Evolutionary conservation across 2,888 invertebrate species (phyloP).

Genomic region (Imbricaverruca yamaguchii): DNA sequence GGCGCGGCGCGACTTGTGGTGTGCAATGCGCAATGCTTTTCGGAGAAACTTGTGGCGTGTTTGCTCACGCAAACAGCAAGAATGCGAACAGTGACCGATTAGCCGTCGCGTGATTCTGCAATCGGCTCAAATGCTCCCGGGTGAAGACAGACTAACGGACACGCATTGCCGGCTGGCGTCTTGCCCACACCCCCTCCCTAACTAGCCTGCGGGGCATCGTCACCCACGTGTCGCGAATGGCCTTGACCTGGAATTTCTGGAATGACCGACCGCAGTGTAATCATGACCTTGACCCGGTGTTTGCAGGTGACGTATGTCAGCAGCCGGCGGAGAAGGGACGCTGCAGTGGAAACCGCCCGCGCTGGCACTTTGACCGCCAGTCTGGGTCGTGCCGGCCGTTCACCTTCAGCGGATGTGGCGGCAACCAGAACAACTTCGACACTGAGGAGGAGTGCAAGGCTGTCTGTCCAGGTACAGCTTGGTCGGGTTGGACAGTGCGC

Average conservation of each 20-base stretch:
- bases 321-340: conserved; percentile 31
- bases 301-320: conserved; percentile 34
- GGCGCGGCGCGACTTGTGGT: too few relatives aligned
- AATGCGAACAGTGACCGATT: too few relatives aligned
- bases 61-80: too few relatives aligned
- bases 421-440: conserved; percentile 77
- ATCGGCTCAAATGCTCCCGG: too few relatives aligned
- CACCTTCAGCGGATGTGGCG: conserved; percentile 61
- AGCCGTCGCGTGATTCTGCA: too few relatives aligned
- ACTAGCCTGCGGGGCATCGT: too few relatives aligned
- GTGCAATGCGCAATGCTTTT: too few relatives aligned
- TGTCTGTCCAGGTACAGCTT: conserved; percentile 61
- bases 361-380: conserved; percentile 70
- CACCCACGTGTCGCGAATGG: background rate
- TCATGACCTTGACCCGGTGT: background rate
- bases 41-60: too few relatives aligned
- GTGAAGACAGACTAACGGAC: too few relatives aligned
- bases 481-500: too few relatives aligned
- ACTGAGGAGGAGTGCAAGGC: conserved; percentile 64
- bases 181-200: too few relatives aligned
- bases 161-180: too few relatives aligned
- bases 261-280: background rate
- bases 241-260: conserved; percentile 5
- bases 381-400: conserved; percentile 67
- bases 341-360: conserved; percentile 39